These are phyloP conservation scores for Monopterus albus DNA, from an alignment of 2,113 vertebrate species.

Conservation along the genomic window DNA sequence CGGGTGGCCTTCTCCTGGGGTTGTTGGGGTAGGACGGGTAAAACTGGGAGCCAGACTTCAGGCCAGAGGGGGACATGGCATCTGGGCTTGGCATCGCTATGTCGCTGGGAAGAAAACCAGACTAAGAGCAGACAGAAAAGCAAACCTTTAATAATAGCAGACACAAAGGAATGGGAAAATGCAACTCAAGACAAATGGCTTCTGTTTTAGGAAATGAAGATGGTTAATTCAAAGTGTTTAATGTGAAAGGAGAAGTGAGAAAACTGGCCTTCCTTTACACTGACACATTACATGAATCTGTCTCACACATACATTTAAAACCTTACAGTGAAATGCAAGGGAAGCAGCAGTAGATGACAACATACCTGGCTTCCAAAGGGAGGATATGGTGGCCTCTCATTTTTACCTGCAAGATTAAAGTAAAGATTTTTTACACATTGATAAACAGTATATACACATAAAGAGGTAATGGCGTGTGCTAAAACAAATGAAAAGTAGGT, in stretches of 20 bases:
- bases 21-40: slow-evolving; percentile 91
- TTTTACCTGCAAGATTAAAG: slow-evolving; percentile 85
- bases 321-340: neutral
- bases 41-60: slow-evolving; percentile 91
- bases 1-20: slow-evolving; percentile 91
- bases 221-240: slow-evolving; percentile 47
- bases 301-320: neutral
- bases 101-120: slow-evolving; percentile 91
- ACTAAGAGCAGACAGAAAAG: slow-evolving; percentile 73
- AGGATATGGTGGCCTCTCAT: slow-evolving; percentile 87
- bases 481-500: slow-evolving; percentile 65
- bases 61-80: slow-evolving; percentile 91
- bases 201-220: slow-evolving; percentile 53
- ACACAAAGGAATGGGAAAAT: slow-evolving; percentile 3
- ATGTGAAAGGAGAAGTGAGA: slow-evolving; percentile 66
- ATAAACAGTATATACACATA: neutral
- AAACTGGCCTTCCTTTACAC: slow-evolving; percentile 29
- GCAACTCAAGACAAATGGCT: slow-evolving; percentile 21
- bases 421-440: slow-evolving; percentile 6
- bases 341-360: neutral
- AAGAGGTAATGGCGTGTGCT: slow-evolving; percentile 32
- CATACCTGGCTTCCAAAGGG: slow-evolving; percentile 89
- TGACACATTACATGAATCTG: slow-evolving; percentile 4
- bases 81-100: slow-evolving; percentile 90
- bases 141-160: slow-evolving; percentile 29